Evolutionary conservation across 2,888 invertebrate species (phyloP), one percentile per base, ranked within the genome.

Genomic region (Ochropacha duplaris): DNA sequence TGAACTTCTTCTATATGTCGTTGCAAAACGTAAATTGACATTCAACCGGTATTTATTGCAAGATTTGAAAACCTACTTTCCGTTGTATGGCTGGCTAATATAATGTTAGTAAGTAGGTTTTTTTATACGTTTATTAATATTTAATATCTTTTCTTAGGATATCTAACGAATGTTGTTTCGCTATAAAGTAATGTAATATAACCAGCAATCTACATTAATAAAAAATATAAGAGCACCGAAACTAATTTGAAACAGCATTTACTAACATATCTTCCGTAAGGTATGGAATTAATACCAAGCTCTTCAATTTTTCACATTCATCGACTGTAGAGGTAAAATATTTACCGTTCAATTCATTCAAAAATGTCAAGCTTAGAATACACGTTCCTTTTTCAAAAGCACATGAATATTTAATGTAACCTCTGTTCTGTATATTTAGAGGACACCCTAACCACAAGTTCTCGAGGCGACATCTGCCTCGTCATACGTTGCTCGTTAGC

Each of bases 401-500:
- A 44, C 44, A 44, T 44, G 44, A 44, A 44, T 44, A 19, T 44
- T 19, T 44, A 44, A 44, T n/a, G 44, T 44, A 19, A 44, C 44
- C 44, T 19, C 9, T 19, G 28, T 28, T 8, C 4, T 28, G 4
- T 19, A 44, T 65, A 57, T 61, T 59, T 57, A 22, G 56, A 55
- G 28, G 50, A 44, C 19, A 22, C 50, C 54, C 54, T 58, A 68
- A 71, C 69, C 67, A 63, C 69, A 72, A 68, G 62, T 64, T 59
- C 61, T 64, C n/a, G 34, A 59, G 63, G 50, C 58, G 56, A 74
- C 83, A 83, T 79, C 79, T 83, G 86, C 72, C 71, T 58, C 54
- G 57, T 65, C 72, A 82, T 78, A 77, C 73, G 70, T 68, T 62
- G 59, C 78, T 83, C 77, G 79, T 83, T 81, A 81, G 68, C 72